Percentiles rank a stretch among this genome's conserved stretches.
Conservation (phyloP, 2,113 vertebrate species). For the Noturus placidus region DNA sequence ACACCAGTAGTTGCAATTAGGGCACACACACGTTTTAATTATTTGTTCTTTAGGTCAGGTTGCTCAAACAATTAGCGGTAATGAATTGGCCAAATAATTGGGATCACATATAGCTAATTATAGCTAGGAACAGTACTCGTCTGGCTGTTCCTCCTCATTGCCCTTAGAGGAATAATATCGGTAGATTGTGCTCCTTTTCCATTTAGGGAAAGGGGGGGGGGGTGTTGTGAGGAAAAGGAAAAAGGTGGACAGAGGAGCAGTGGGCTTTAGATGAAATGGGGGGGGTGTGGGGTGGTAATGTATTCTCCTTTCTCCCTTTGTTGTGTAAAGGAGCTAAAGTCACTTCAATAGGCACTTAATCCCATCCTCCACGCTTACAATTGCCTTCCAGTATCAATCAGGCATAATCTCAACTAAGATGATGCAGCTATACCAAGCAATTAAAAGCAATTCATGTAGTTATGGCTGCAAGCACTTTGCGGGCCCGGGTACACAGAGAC, state of each 20-base stretch:
- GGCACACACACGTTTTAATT: conserved; percentile 79
- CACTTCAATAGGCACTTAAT: conserved; percentile 97
- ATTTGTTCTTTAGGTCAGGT: conserved; percentile 79
- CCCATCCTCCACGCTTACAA: conserved; percentile 93
- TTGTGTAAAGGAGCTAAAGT: conserved; percentile 92
- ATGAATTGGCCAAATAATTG: conserved; percentile 82
- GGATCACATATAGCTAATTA: conserved; percentile 89
- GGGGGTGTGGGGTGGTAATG: conserved; percentile 68
- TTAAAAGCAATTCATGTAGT: conserved; percentile 93
- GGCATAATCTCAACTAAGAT: conserved; percentile 86
- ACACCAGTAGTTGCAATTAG: conserved; percentile 77
- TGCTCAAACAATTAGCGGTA: conserved; percentile 85
- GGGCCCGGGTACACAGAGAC: conserved; percentile 77
- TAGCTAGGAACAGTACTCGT: conserved; percentile 76
- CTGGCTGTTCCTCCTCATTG: conserved; percentile 78
- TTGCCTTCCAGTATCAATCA: conserved; percentile 90
- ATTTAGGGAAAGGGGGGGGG: conserved; percentile 57
- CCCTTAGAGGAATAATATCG: conserved; percentile 83
- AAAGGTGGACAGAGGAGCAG: conserved; percentile 55
- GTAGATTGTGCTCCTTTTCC: conserved; percentile 86
- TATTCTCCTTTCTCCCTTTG: conserved; percentile 83
- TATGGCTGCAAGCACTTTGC: conserved; percentile 82
- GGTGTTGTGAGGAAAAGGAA: conserved; percentile 43
- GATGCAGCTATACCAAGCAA: conserved; percentile 85
- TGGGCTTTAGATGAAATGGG: conserved; percentile 60